These are phyloP conservation scores for Lamellibrachia columna DNA, from an alignment of 2,888 invertebrate species.

Conservation along the genomic window DNA sequence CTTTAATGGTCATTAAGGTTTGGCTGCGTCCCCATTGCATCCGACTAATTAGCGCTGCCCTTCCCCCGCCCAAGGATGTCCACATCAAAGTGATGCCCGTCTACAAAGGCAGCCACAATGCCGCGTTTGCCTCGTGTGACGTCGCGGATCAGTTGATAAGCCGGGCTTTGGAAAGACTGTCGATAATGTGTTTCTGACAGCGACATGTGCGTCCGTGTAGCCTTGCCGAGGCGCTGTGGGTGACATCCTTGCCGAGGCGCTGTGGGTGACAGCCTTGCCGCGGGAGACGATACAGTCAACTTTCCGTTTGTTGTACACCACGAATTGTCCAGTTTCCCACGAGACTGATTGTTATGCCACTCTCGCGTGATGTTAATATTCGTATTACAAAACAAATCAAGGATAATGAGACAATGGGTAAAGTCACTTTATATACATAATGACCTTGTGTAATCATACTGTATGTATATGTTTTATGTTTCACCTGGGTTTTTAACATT, in stretches of 20 bases:
- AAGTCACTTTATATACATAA: no score
- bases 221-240: background rate
- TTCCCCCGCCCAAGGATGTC: background rate
- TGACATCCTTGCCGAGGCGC: background rate
- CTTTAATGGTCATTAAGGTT: conserved; percentile 1
- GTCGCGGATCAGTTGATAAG: background rate
- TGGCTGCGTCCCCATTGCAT: background rate
- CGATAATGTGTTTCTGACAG: conserved; percentile 10
- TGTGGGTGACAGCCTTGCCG: background rate
- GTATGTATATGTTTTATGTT: no score
- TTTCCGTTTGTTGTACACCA: background rate
- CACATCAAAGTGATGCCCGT: background rate
- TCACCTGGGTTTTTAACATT: no score
- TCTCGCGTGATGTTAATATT: no score
- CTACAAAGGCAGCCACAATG: background rate
- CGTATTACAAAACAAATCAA: no score
- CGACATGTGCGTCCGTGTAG: background rate
- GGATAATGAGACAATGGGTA: no score
- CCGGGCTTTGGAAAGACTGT: conserved; percentile 1
- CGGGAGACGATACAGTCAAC: background rate
- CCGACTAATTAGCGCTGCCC: background rate
- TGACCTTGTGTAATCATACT: no score
- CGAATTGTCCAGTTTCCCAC: background rate
- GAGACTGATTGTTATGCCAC: no score
- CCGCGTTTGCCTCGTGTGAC: background rate